A percentile compares a stretch with the other conserved stretches of the same genome.
These are phyloP conservation scores for Drosophila fulvimacula DNA, from an alignment of 2,888 invertebrate genomes.

Conservation along the genomic window DNA sequence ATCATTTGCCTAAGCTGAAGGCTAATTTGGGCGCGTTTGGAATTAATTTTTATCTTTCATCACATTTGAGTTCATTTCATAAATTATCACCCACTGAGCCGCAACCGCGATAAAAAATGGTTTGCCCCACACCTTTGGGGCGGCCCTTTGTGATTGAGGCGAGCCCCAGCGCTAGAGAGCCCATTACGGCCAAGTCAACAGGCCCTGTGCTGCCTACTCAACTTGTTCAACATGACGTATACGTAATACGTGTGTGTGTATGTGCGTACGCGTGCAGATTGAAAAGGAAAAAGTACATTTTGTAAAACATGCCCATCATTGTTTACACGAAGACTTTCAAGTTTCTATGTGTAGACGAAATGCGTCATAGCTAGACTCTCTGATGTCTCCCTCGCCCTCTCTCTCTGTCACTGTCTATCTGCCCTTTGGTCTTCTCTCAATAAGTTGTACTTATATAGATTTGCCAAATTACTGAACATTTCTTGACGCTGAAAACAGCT, in stretches of 20 bases:
- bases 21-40: conserved; percentile 32
- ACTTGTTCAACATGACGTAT: conserved; percentile 60
- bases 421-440: conserved; percentile 24
- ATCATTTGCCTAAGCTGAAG: background rate
- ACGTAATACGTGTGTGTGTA: conserved; percentile 38
- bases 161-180: no score
- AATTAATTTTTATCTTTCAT: conserved; percentile 60
- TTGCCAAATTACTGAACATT: conserved; percentile 31
- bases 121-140: conserved; percentile 9
- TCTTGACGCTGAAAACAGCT: conserved; percentile 11
- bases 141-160: conserved; percentile 26
- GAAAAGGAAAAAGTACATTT: conserved; percentile 64
- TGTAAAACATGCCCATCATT: conserved; percentile 79
- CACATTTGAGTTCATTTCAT: conserved; percentile 68
- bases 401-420: no score
- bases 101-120: conserved; percentile 38
- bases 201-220: conserved; percentile 36
- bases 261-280: conserved; percentile 3
- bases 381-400: background rate
- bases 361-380: conserved; percentile 42
- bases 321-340: conserved; percentile 72
- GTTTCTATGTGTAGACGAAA: conserved; percentile 35
- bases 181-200: conserved; percentile 60
- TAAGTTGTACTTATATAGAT: conserved; percentile 43
- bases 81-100: conserved; percentile 61